Evolutionary conservation across 2,888 invertebrate species (phyloP).

Genomic region (Leptothorax acervorum): DNA sequence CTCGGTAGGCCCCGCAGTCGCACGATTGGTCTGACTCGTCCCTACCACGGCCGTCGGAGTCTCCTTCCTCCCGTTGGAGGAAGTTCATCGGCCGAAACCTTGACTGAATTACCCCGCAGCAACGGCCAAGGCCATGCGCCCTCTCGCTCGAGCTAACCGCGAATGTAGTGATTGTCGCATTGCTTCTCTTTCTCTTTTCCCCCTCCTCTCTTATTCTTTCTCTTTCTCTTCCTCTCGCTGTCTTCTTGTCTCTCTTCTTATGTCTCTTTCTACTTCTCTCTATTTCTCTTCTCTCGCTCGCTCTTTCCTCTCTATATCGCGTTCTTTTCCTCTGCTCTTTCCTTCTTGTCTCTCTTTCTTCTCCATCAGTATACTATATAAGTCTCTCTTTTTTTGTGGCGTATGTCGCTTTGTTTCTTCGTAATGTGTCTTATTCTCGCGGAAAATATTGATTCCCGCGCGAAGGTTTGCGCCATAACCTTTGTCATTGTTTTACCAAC

Average conservation of each 20-base stretch:
- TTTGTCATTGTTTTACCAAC: neutral
- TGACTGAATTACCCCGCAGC: slow-evolving; percentile 92
- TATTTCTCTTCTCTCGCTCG: slow-evolving; percentile 38
- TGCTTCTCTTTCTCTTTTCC: slow-evolving; percentile 55
- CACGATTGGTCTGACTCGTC: slow-evolving; percentile 69
- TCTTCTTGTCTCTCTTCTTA: slow-evolving; percentile 64
- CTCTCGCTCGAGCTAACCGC: slow-evolving; percentile 77
- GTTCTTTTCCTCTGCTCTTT: slow-evolving; percentile 35
- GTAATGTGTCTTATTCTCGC: slow-evolving; percentile 6
- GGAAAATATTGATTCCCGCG: slow-evolving; percentile 17
- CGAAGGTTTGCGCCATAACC: neutral
- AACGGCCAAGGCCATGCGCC: slow-evolving; percentile 90
- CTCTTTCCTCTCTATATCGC: slow-evolving; percentile 46
- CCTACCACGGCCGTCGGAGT: slow-evolving; percentile 66
- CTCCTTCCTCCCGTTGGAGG: slow-evolving; percentile 81
- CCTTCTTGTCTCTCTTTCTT: slow-evolving; percentile 34
- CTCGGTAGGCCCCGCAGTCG: slow-evolving; percentile 77
- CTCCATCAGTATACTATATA: slow-evolving; percentile 2
- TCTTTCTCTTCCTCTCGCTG: slow-evolving; percentile 60
- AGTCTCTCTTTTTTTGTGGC: neutral
- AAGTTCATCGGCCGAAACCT: slow-evolving; percentile 94
- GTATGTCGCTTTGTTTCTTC: slow-evolving; percentile 28
- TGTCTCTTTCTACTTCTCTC: slow-evolving; percentile 62
- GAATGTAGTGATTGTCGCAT: slow-evolving; percentile 55
- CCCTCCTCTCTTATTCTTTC: slow-evolving; percentile 48